Evolutionary conservation across 2,113 vertebrate genomes (phyloP), one percentile per base, ranked within the genome.

Genomic region (Elgaria multicarinata): DNA sequence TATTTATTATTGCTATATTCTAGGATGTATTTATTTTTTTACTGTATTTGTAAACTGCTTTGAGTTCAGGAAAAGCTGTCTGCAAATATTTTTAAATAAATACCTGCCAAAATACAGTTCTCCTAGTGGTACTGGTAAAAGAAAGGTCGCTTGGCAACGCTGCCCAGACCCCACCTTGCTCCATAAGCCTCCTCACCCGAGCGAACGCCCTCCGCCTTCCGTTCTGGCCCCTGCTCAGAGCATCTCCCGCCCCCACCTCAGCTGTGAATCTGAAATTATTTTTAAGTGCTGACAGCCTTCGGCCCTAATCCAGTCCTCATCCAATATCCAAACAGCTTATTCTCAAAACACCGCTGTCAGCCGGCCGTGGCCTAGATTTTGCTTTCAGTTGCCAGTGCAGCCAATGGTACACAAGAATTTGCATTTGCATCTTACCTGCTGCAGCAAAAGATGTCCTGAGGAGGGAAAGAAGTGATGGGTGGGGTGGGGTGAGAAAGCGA

Each of bases 241-340:
- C 18, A 22, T 3, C 20, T n/a, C 74, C n/a, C 36, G 16, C 8
- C 10, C 31, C 50, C 36, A 12, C 16, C 1, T 36, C 76, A 31
- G 86, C 86, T 71, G 44, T 53, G 76, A 69, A 81, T 42, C 36
- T 58, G 66, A 81, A 53, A 58, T 81, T 13, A 78, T 88, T 82
- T 81, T 46, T 82, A 82, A 82, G 50, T n/a, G 78, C 87, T 1
- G 78, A n/a, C n/a, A n/a, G 87, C 28, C 87, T 44, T 75, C n/a
- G 6, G 50, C n/a, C 84, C 50, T 88, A 88, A 88, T 88, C 87
- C 88, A 24, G 20, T 18, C 64, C 83, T 90, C 46, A 69, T 71
- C 83, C 83, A 78, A n/a, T 71, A 79, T 69, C 74, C 75, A 55
- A 67, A 44, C 33, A 55, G 88, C 74, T 85, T 89, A 85, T 33